Base-by-base conservation (phyloP, 1,140 invertebrate genomes). In the Drosophila obscura region DNA sequence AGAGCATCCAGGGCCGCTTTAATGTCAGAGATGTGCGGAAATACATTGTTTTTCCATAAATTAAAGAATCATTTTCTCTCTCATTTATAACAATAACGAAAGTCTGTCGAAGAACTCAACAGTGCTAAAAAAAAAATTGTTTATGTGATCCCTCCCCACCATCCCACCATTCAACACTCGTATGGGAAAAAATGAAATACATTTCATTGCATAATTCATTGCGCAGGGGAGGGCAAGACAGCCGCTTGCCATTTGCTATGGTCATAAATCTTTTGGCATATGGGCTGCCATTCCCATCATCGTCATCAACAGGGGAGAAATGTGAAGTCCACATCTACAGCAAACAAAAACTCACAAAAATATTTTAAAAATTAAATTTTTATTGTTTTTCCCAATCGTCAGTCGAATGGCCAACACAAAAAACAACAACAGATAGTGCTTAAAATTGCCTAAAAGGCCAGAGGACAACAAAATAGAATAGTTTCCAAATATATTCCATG, bases 181-280 rank as follows among this genome's bases (percentile, higher is more conserved):
- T 11, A 9, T 9, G 31, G 73, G 65, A 45, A 65, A 64, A 85
- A 85, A 87, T 76, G 71, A 87, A 85, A 85, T 80, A 82, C 87
- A 87, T 88, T 82, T 87, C 83, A 87, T 85, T 78, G 82, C 82
- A 85, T 85, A 87, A 85, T 82, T 85, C 82, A 85, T 87, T 76
- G 67, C 24, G 16, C 61, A 50, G 55, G 22, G 53, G 62, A 59
- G 59, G 43, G 44, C 35, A 45, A 69, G 66, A 49, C 46, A 52
- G 16, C 46, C 62, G 64, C 58, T 68, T 78, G 73, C 65, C 78
- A 81, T 81, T 85, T 65, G 67, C 69, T 80, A 61, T 65, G 82
- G 82, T 76, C 82, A 85, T 85, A 85, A 85, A 85, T 85, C 82
- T 85, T 79, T 75, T 65, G 82, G 73, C 82, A 82, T 87, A 78